phyloP scores from a whole-genome alignment of 2,888 invertebrate species.

The Myathropa florea region DNA sequence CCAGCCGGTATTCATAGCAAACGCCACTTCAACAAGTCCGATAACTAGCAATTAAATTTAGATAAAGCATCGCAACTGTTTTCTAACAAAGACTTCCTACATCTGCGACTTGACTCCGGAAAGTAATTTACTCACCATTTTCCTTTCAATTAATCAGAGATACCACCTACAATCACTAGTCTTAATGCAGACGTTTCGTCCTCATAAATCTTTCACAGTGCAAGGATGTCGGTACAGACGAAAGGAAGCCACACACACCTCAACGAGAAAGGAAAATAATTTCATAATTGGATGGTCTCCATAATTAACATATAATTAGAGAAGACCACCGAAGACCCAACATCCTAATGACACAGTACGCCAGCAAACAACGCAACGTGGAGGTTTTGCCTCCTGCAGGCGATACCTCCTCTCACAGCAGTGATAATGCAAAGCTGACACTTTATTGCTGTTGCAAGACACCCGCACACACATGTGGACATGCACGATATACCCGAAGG shows the following conservation, averaged over 20 bases:
- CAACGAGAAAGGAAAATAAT: conserved; percentile 30
- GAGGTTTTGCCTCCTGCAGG: neutral
- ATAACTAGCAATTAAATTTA: neutral
- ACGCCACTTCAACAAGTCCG: neutral
- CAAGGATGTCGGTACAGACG: conserved; percentile 45
- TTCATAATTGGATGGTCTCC: conserved; percentile 49
- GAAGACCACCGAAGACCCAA: neutral
- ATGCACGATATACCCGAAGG: conserved; percentile 2
- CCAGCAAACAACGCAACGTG: neutral
- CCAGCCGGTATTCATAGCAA: no score
- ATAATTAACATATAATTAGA: conserved; percentile 68
- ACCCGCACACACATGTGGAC: conserved; percentile 37
- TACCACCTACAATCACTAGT: conserved; percentile 11
- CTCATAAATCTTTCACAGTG: conserved; percentile 44
- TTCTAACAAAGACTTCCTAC: neutral
- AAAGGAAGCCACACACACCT: conserved; percentile 59
- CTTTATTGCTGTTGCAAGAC: conserved; percentile 30
- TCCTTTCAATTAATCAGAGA: conserved; percentile 49
- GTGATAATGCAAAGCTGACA: conserved; percentile 46
- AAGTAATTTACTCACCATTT: neutral
- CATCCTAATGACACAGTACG: conserved; percentile 45
- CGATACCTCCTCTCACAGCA: neutral
- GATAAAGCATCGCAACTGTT: conserved; percentile 4
- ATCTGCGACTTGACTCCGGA: neutral
- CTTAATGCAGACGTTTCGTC: conserved; percentile 22